A percentile compares a stretch with the other conserved stretches of the same genome.
phyloP scores from a whole-genome alignment of 2,113 vertebrate genomes.

The Marmota flaviventris region DNA sequence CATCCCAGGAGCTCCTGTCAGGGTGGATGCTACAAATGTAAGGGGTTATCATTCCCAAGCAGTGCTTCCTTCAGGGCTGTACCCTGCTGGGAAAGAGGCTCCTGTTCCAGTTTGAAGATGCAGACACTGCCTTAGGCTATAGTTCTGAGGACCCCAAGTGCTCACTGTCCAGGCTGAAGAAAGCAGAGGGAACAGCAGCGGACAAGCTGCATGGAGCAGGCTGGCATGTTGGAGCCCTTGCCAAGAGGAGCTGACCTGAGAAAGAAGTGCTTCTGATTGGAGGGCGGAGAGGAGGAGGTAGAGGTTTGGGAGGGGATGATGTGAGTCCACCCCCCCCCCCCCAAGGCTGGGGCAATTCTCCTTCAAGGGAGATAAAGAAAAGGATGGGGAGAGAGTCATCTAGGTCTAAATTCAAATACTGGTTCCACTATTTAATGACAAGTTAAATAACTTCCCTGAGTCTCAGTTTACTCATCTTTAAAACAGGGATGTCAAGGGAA shows the following conservation, averaged over 20 bases:
- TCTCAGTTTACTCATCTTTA: background rate
- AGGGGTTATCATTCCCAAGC: background rate
- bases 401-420: background rate
- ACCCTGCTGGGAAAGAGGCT: background rate
- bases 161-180: background rate
- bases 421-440: background rate
- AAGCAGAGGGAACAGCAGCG: background rate
- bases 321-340: background rate
- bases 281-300: background rate
- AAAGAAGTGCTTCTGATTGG: background rate
- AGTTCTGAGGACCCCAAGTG: background rate
- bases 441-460: background rate
- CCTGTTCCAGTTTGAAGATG: background rate
- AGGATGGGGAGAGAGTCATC: background rate
- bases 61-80: background rate
- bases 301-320: background rate
- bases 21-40: background rate
- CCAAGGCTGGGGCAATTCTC: background rate
- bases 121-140: background rate
- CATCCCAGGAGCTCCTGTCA: background rate
- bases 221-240: background rate
- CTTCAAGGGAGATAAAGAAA: background rate
- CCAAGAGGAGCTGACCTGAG: background rate
- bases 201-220: background rate
- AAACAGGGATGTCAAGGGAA: background rate